Evolutionary conservation across 35 echinoderm and acorn worm genomes (phyloP), one percentile per base, ranked within the genome.

Genomic region (Acanthaster planci): DNA sequence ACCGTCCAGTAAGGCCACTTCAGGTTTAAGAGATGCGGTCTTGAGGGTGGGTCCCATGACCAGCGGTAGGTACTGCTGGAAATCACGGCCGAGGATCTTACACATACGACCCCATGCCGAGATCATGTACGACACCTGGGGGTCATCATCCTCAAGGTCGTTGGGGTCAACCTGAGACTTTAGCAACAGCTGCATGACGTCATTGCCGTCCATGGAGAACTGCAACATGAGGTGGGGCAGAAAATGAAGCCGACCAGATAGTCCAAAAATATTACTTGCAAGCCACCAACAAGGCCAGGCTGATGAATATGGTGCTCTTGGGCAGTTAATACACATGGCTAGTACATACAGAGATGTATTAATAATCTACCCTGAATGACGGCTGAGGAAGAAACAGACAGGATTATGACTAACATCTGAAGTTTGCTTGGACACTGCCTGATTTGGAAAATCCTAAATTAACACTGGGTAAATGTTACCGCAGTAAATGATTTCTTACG

Each of bases 101-200:
- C 96, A 99, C 96, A 94, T 99, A 51, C 96, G 87, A 1, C 91
- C 96, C 96, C 96, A 99, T 5, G 96, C 96, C 38, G 96, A 93
- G 40, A 99, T 99, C 96, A 99, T 99, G 85, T 93, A 99, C 1
- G 96, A 99, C 23, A 87, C 93, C 82, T 94, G 96, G 0, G 91
- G 96, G 54, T 99, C 96, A 17, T 94, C 91, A 34, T 99, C 96
- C 27, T 99, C 96, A 40, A 91, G 72, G 2, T 99, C 96, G 40
- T 88, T 94, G 78, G 95, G 59, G 55, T 89, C 91, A 7, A 88
- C 90, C 52, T 97, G 96, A 29, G 96, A 87, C 40, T 92, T 91
- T 16, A 94, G 81, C 2, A 99, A 82, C 21, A 99, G 85, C 67
- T 93, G 84, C 92, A 94, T 94, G 1, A 94, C 86, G 2, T 99